These are phyloP conservation scores for Entomobrya proxima DNA, from an alignment of 2,888 invertebrate genomes.

Conservation along the genomic window DNA sequence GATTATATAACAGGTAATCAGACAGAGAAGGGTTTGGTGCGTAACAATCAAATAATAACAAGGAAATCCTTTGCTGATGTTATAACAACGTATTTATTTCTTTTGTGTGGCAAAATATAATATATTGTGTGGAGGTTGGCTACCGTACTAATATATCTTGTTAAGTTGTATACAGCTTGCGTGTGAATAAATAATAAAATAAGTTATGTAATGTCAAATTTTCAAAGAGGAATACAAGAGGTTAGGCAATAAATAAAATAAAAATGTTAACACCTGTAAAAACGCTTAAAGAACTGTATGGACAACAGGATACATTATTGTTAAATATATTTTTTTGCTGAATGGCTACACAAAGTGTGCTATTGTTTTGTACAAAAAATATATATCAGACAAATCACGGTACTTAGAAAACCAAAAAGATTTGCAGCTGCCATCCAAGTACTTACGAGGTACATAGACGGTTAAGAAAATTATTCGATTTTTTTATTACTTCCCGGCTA, in stretches of 20 bases:
- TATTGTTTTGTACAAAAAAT: no score
- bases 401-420: no score
- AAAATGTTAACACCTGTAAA: slow-evolving; percentile 32
- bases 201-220: not conserved
- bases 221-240: not conserved
- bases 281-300: no score
- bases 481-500: no score
- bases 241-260: not conserved
- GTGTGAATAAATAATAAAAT: slow-evolving; percentile 25
- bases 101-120: no score
- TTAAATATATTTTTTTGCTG: no score
- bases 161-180: not conserved
- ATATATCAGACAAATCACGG: no score
- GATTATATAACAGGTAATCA: not conserved
- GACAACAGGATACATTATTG: no score
- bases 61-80: not conserved
- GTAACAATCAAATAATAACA: slow-evolving; percentile 4
- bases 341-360: no score
- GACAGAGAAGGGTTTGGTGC: not conserved
- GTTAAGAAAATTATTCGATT: no score
- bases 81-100: not conserved
- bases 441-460: no score
- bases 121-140: not conserved
- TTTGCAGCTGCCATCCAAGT: no score
- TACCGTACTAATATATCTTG: not conserved